These are phyloP conservation scores for Stenodema calcarata DNA, from an alignment of 2,888 invertebrate species.

Conservation along the genomic window DNA sequence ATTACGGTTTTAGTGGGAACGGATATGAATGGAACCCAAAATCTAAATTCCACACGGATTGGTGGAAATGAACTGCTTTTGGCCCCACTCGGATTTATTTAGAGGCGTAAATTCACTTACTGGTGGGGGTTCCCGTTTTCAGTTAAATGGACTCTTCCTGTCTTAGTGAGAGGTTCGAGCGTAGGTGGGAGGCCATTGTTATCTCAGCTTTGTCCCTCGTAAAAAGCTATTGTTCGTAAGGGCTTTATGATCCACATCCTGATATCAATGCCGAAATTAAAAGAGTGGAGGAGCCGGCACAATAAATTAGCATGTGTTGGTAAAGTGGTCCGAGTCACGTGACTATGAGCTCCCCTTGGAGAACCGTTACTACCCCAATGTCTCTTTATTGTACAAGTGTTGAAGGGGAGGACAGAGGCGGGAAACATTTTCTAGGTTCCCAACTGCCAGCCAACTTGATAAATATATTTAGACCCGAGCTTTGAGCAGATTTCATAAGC, in stretches of 20 bases:
- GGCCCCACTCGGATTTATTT: too few relatives aligned
- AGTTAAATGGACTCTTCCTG: slow-evolving; percentile 24
- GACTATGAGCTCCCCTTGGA: slow-evolving; percentile 13
- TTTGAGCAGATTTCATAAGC: too few relatives aligned
- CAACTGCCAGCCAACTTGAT: neutral
- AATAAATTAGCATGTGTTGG: slow-evolving; percentile 29
- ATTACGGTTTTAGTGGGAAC: too few relatives aligned
- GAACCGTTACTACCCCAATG: slow-evolving; percentile 40
- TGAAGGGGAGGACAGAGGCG: neutral
- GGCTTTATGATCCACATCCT: slow-evolving; percentile 27
- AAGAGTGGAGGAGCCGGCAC: neutral
- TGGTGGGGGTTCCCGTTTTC: neutral
- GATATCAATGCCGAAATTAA: slow-evolving; percentile 38
- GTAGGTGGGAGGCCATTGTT: slow-evolving; percentile 1
- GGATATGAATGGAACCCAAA: too few relatives aligned
- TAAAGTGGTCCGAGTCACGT: slow-evolving; percentile 35
- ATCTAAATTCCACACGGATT: too few relatives aligned
- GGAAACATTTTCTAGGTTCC: neutral
- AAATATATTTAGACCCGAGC: neutral
- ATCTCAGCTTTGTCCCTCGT: slow-evolving; percentile 12
- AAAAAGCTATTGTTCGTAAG: slow-evolving; percentile 30
- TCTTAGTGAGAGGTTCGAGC: neutral
- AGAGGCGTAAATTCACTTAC: too few relatives aligned
- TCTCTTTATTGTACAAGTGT: slow-evolving; percentile 22
- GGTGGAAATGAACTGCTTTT: too few relatives aligned